Base-by-base conservation (phyloP, 2,888 invertebrate species). In the Busseola fusca region DNA sequence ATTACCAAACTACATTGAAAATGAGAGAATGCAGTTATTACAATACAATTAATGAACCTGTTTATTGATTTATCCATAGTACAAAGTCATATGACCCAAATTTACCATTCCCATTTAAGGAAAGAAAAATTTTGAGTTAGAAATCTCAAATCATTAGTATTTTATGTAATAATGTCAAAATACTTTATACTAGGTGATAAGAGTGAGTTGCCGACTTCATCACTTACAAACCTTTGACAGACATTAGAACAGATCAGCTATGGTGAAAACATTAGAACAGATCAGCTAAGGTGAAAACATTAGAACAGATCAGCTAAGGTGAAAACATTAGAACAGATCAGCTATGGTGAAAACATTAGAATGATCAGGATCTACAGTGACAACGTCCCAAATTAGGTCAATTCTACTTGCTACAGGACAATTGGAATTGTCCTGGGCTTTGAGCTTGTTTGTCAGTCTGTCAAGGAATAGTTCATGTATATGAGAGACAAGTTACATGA, bases 1-100 rank as follows among this genome's bases (percentile, higher is more conserved):
- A 30, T 34, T 48, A 16, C n/a, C n/a, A 64, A 58, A 34, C 7
- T 21, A 37, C 37, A n/a, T 27, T 27, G 34, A 37, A 40, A 9
- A 40, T 62, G 0, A 37, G 4, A 57, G 1, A 27, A 14, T 63
- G 18, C 37, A 45, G 16, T 45, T 62, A 34, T 30, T 52, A 1
- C 50, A 45, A 12, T 30, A 18, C n/a, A 45, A 25, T 5, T 68
- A 68, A 14, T 30, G n/a, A 5, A 25, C 12, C 21, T 30, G 0
- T 42, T 25, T 58, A 70, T 54, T 58, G 37, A 70, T 77, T 45
- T 54, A 48, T 45, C 18, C 27, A 21, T 18, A 14, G 25, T 21
- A n/a, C 9, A 0, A 48, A 50, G 64, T 78, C 56, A 50, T 56
- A 76, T 78, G 78, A 78, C 50, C 48, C 14, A 72, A 54, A 58